Conservation (phyloP, 2,888 invertebrate species). For the Drosophila ochracea region DNA sequence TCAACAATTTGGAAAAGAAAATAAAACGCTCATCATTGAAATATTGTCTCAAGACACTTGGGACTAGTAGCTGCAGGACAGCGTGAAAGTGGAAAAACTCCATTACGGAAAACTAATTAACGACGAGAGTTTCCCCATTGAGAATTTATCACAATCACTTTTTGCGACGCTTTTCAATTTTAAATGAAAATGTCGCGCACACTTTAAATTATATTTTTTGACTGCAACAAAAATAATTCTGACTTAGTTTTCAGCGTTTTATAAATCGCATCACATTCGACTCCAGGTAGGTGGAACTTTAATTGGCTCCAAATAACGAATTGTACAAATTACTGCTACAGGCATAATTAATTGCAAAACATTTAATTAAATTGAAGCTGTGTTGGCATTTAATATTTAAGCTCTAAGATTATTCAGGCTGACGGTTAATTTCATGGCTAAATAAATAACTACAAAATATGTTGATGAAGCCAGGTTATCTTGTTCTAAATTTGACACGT, state of each 20-base stretch:
- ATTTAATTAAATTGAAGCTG: conserved; percentile 29
- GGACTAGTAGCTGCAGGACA: conserved; percentile 11
- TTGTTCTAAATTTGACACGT: neutral
- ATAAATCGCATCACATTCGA: conserved; percentile 5
- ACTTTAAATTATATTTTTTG: neutral
- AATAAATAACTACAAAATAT: conserved; percentile 4
- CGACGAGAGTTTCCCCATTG: conserved; percentile 2
- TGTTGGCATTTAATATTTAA: neutral
- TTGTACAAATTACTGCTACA: conserved; percentile 26
- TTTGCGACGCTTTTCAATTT: neutral
- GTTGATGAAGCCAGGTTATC: neutral
- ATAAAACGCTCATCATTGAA: conserved; percentile 16
- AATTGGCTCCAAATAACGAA: conserved; percentile 34
- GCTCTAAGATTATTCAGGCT: neutral
- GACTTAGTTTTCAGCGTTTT: neutral
- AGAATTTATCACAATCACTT: conserved; percentile 6
- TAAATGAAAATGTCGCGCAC: neutral
- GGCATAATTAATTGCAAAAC: conserved; percentile 26
- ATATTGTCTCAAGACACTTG: conserved; percentile 36
- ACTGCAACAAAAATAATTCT: neutral
- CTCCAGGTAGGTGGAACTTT: conserved; percentile 9
- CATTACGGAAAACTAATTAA: conserved; percentile 38
- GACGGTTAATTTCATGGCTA: neutral
- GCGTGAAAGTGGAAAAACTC: conserved; percentile 3
- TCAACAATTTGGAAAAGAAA: conserved; percentile 4